phyloP scores from a whole-genome alignment of 1,140 invertebrate genomes.

The Laodelphax striatellus region DNA sequence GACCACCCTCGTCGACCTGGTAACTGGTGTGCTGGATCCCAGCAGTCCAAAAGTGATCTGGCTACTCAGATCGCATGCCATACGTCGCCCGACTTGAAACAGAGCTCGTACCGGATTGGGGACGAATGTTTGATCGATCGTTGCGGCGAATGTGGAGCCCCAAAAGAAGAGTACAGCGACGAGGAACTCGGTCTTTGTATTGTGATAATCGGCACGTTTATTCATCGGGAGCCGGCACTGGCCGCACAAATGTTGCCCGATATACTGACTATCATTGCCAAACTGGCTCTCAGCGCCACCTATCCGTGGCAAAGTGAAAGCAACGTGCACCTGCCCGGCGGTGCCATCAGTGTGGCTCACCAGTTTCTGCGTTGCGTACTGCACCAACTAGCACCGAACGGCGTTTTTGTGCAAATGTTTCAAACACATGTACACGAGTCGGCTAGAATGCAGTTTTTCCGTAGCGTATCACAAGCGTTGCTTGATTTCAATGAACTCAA shows the following conservation, averaged over 20 bases:
- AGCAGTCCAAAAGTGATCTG: constrained; percentile 28
- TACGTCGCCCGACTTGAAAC: constrained; percentile 39
- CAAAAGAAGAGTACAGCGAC: constrained; percentile 90
- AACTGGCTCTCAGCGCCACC: constrained; percentile 53
- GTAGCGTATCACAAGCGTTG: constrained; percentile 82
- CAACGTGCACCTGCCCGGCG: constrained; percentile 75
- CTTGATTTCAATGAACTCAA: constrained; percentile 96
- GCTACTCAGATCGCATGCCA: constrained; percentile 35
- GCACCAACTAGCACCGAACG: constrained; percentile 91
- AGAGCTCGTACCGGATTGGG: constrained; percentile 52
- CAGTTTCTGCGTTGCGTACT: constrained; percentile 94
- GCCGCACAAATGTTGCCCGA: constrained; percentile 88
- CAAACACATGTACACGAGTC: constrained; percentile 70
- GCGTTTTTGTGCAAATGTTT: constrained; percentile 93
- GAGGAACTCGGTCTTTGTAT: constrained; percentile 93
- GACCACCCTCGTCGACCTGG: constrained; percentile 15
- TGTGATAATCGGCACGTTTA: constrained; percentile 86
- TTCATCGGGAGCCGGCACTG: constrained; percentile 86
- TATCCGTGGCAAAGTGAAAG: constrained; percentile 89
- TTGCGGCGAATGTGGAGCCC: constrained; percentile 67
- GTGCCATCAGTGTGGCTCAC: constrained; percentile 83
- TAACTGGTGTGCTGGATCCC: constrained; percentile 20
- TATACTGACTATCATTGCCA: constrained; percentile 55
- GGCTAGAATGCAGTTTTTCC: constrained; percentile 71
- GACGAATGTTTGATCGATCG: constrained; percentile 60